Percentiles rank a stretch among this genome's conserved stretches.
These are phyloP conservation scores for Barnardius zonarius DNA, from an alignment of 2,113 vertebrate genomes.

Conservation along the genomic window DNA sequence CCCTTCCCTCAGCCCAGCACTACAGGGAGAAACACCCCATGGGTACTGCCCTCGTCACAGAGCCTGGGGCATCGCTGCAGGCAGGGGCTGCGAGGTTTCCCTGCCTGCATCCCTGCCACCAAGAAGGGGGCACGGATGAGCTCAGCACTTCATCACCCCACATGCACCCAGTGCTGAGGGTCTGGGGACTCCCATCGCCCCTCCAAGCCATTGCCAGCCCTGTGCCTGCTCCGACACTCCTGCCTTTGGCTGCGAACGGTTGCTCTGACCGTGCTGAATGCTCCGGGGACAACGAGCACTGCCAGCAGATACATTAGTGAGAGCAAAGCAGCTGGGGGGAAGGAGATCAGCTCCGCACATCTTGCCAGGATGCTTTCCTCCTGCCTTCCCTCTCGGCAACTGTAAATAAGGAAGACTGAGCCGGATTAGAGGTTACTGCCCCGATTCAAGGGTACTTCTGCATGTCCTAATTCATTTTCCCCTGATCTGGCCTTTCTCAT, in stretches of 20 bases:
- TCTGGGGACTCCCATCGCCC: not conserved
- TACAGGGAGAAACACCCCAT: rapidly evolving
- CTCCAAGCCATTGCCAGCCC: not conserved
- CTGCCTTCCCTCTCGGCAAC: not conserved
- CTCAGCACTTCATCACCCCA: not conserved
- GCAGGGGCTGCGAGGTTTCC: not conserved
- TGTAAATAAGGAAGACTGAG: constrained; percentile 54
- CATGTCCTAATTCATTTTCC: not conserved
- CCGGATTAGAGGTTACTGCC: constrained; percentile 36
- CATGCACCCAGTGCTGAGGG: rapidly evolving
- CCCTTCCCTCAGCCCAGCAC: not conserved
- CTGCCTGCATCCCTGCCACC: not conserved
- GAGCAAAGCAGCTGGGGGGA: constrained; percentile 30
- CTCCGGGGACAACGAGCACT: not conserved
- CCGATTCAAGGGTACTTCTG: constrained; percentile 6
- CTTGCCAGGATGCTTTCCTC: constrained; percentile 62
- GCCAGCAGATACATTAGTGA: constrained; percentile 65
- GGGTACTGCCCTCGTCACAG: not conserved
- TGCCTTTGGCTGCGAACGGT: constrained; percentile 36
- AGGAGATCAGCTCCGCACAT: constrained; percentile 30
- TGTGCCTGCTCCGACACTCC: not conserved
- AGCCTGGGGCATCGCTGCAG: not conserved
- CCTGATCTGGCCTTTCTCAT: not conserved
- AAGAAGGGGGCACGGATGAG: not conserved
- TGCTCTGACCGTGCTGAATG: not conserved